Conservation (phyloP, 53 echinoderm and acorn worm species). For the Patiria pectinifera region DNA sequence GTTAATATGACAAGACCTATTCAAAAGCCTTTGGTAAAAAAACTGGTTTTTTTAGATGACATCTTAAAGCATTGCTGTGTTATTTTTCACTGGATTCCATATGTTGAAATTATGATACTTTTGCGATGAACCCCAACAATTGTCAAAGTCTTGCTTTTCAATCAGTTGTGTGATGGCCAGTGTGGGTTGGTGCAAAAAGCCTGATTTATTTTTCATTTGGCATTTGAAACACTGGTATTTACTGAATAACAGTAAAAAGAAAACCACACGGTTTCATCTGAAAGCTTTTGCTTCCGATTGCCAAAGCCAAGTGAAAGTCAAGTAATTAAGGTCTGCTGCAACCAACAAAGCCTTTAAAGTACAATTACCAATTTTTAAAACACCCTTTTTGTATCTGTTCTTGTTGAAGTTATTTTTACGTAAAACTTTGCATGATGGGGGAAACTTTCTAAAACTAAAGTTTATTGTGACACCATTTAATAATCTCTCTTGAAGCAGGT, state of each 20-base stretch:
- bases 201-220: conserved; percentile 3
- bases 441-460: neutral
- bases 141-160: conserved; percentile 16
- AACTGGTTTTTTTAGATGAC: too few species aligned
- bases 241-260: neutral
- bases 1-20: neutral
- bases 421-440: neutral
- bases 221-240: conserved; percentile 26
- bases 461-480: neutral
- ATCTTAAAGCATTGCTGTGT: too few species aligned
- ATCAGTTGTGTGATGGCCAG: neutral
- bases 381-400: neutral
- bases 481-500: neutral
- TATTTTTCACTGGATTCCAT: neutral
- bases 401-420: neutral
- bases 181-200: conserved; percentile 12
- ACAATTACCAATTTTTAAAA: conserved; percentile 1
- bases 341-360: neutral
- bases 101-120: conserved; percentile 5
- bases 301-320: neutral
- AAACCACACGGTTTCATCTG: neutral
- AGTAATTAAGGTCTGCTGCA: neutral
- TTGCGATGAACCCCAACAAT: conserved; percentile 1
- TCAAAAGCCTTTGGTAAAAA: too few species aligned
- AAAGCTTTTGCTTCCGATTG: conserved; percentile 18